Evolutionary conservation across 2,797 vertebrate genomes (phyloP).

Genomic region (Sebastes alutus): DNA sequence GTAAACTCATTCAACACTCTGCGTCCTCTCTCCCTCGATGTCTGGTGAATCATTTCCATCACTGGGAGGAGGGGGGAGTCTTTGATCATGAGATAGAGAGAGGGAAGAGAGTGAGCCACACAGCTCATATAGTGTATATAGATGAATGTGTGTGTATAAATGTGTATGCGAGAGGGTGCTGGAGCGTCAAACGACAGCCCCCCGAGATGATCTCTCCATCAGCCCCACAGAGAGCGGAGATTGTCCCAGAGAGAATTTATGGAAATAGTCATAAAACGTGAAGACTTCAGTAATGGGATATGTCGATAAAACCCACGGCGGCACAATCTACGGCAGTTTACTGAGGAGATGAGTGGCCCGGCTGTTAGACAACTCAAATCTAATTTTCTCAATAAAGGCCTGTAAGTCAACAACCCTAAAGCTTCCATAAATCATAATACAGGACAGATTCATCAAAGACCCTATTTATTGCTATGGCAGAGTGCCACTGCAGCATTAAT

Average conservation of each 20-base stretch:
- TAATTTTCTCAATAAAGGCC: conserved; percentile 79
- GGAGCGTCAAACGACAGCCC: conserved; percentile 71
- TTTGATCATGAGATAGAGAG: conserved; percentile 39
- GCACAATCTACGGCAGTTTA: conserved; percentile 81
- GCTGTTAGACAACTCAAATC: conserved; percentile 82
- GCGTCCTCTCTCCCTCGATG: conserved; percentile 59
- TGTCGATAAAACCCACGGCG: conserved; percentile 81
- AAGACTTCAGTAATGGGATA: conserved; percentile 85
- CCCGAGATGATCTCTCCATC: conserved; percentile 71
- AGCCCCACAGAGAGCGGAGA: conserved; percentile 61
- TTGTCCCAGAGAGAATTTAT: conserved; percentile 79
- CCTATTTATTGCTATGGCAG: conserved; percentile 57
- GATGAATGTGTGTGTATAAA: conserved; percentile 18
- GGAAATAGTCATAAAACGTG: conserved; percentile 80
- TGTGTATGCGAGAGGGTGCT: conserved; percentile 39
- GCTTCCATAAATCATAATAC: conserved; percentile 68
- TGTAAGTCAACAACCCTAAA: conserved; percentile 79
- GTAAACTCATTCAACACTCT: conserved; percentile 75
- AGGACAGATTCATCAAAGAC: conserved; percentile 71
- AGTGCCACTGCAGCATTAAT: conserved; percentile 28
- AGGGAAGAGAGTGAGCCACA: conserved; percentile 5
- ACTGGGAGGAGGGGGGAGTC: conserved; percentile 6
- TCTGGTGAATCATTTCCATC: conserved; percentile 61
- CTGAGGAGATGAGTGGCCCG: conserved; percentile 80
- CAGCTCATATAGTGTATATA: background rate